Evolutionary conservation across 2,797 vertebrate species (phyloP).

Genomic region (Brachyalestes nurse): DNA sequence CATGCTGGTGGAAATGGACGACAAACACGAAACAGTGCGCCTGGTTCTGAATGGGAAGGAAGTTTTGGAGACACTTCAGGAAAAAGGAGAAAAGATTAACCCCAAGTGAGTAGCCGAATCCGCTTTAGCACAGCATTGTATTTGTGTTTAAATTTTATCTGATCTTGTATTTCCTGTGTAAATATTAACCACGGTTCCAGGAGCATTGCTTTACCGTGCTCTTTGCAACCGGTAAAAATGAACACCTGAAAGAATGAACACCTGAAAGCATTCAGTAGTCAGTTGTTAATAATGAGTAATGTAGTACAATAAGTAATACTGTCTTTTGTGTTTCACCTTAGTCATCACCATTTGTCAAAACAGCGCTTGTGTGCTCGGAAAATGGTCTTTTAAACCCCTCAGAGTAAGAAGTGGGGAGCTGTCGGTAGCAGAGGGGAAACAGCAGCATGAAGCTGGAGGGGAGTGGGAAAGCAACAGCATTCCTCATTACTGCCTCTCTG

Average conservation of each 20-base stretch:
- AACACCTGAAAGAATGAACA: too few relatives aligned
- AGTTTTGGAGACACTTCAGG: constrained; percentile 91
- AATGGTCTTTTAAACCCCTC: not conserved
- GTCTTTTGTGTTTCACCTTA: too few relatives aligned
- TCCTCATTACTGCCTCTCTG: constrained; percentile 77
- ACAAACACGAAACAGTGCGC: constrained; percentile 87
- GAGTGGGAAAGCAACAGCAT: constrained; percentile 69
- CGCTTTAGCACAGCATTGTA: not conserved
- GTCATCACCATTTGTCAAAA: not conserved
- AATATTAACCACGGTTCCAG: not conserved
- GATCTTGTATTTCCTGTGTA: not conserved
- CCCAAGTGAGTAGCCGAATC: constrained; percentile 87
- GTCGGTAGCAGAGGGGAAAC: constrained; percentile 63
- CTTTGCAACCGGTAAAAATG: too few relatives aligned
- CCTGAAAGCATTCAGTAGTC: too few relatives aligned
- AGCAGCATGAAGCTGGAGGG: constrained; percentile 57
- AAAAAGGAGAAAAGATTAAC: constrained; percentile 91
- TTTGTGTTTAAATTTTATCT: not conserved
- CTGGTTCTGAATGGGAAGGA: constrained; percentile 84
- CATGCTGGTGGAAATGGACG: constrained; percentile 93
- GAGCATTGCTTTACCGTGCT: too few relatives aligned
- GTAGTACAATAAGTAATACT: too few relatives aligned
- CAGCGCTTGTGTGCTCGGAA: not conserved
- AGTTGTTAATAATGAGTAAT: too few relatives aligned
- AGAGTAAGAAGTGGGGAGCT: constrained; percentile 45